A percentile compares a stretch with the other conserved stretches of the same genome.
These are phyloP conservation scores for Sternarchorhynchus goeldii DNA, from an alignment of 2,797 vertebrate genomes.

Conservation along the genomic window DNA sequence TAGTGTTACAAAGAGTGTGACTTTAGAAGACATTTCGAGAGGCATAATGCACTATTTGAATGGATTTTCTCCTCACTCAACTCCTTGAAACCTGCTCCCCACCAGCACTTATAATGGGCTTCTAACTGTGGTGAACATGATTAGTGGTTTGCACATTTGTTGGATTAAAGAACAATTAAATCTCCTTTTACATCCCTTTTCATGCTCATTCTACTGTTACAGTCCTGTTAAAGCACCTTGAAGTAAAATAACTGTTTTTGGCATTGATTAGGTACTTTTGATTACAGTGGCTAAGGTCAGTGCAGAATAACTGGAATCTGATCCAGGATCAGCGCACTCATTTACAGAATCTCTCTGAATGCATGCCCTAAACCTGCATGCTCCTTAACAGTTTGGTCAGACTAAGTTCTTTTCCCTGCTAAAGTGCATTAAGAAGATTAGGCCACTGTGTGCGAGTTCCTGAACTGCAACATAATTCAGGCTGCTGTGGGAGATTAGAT, in stretches of 20 bases:
- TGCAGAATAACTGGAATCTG: background rate
- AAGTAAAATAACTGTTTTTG: background rate
- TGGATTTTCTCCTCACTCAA: background rate
- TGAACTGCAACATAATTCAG: constrained; percentile 28
- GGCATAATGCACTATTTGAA: background rate
- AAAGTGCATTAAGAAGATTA: constrained; percentile 39
- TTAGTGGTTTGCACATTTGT: background rate
- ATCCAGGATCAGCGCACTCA: background rate
- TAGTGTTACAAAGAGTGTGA: background rate
- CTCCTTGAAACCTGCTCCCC: background rate
- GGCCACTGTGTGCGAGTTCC: constrained; percentile 13
- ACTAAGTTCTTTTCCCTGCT: constrained; percentile 13
- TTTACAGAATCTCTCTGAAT: background rate
- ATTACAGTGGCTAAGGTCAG: background rate
- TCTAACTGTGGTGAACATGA: background rate
- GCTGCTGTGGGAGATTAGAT: constrained; percentile 8
- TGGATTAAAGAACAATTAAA: background rate
- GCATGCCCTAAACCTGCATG: background rate
- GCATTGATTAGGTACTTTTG: background rate
- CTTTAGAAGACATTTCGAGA: background rate
- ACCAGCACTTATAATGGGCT: constrained; percentile 9
- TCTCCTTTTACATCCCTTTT: constrained; percentile 4
- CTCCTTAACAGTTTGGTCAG: constrained; percentile 15
- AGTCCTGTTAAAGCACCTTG: background rate
- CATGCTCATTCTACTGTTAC: background rate